A percentile compares a stretch with the other conserved stretches of the same genome.
These are phyloP conservation scores for Meloidogyne exigua DNA, from an alignment of 1,140 invertebrate species.

Conservation along the genomic window DNA sequence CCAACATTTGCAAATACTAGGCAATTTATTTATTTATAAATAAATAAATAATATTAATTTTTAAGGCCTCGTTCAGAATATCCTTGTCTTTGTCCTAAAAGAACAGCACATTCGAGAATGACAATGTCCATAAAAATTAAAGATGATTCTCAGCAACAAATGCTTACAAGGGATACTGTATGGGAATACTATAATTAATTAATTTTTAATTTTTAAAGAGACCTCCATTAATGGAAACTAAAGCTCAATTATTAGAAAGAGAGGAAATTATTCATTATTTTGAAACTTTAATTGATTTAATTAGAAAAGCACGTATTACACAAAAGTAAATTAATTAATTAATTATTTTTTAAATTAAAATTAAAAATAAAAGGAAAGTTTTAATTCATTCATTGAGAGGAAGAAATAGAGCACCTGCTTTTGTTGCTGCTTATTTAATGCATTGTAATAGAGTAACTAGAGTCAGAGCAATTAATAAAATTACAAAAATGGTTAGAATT, in stretches of 20 bases:
- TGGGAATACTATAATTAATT: not conserved
- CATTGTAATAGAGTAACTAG: slow-evolving; percentile 45
- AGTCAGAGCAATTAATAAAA: slow-evolving; percentile 48
- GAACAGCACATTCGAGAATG: slow-evolving; percentile 52
- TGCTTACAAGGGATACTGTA: slow-evolving; percentile 2
- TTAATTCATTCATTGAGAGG: slow-evolving; percentile 54
- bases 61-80: slow-evolving; percentile 39
- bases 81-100: slow-evolving; percentile 44
- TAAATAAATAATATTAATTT: not conserved
- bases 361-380: slow-evolving; percentile 32
- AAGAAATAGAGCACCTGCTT: slow-evolving; percentile 50
- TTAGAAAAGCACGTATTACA: slow-evolving; percentile 45
- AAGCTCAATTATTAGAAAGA: slow-evolving; percentile 29
- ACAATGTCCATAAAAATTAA: slow-evolving; percentile 40
- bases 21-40: not conserved
- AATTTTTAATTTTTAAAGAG: not conserved
- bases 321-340: slow-evolving; percentile 34
- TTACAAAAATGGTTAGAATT: slow-evolving; percentile 40
- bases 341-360: not conserved
- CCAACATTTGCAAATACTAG: slow-evolving; percentile 16
- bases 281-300: slow-evolving; percentile 52
- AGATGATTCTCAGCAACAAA: slow-evolving; percentile 33
- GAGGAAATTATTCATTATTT: slow-evolving; percentile 53
- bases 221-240: slow-evolving; percentile 8
- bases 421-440: slow-evolving; percentile 52